Base-by-base conservation (phyloP, 2,888 invertebrate genomes). In the Pantelozetes paolii region DNA sequence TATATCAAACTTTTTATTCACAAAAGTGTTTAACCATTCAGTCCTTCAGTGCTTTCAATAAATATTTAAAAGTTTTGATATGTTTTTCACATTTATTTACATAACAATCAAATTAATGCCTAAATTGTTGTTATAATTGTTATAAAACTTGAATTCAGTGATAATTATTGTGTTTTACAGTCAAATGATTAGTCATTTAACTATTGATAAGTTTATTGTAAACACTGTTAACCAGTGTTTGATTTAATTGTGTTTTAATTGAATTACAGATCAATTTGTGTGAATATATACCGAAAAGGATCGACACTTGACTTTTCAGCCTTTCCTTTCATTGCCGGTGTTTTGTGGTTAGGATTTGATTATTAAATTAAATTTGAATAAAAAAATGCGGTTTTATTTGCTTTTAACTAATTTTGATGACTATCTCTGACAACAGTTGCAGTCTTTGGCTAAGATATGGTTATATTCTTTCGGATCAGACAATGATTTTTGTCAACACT, bases 361-460 rank as follows among this genome's bases (percentile, higher is more conserved):
- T 26, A 26, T 30, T 62, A 62, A 5, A 26, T 28, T 13, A 30
- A 62, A 13, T 62, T 32, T 64, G 3, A 36, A 64, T 18, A 36
- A 15, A 23, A 45, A 45, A 45, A 67, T 57, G 26, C 30, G 73
- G 42, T 73, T 30, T 74, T 76, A 36, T 64, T 67, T 40, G 36
- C 45, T 26, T 36, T 45, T n/a, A 71, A 70, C 62, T 28, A 69
- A 26, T 20, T 26, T 73, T 64, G 26, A 36, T 50, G 70, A 30
- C 62, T 74, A 70, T 77, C 72, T 77, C 69, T 85, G 86, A 84
- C 75, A 45, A 50, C 48, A 90, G 92, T 83, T 88, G 89, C 79
- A 87, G 87, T 78, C 83, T 92, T 74, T 93, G 93, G 93, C 82
- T 92, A 42, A 84, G 89, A 70, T 94, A 94, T 83, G 92, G 92